Percentiles rank a stretch among this genome's conserved stretches.
These are phyloP conservation scores for Halichoerus grypus DNA, from an alignment of 2,113 vertebrate genomes.

Conservation along the genomic window DNA sequence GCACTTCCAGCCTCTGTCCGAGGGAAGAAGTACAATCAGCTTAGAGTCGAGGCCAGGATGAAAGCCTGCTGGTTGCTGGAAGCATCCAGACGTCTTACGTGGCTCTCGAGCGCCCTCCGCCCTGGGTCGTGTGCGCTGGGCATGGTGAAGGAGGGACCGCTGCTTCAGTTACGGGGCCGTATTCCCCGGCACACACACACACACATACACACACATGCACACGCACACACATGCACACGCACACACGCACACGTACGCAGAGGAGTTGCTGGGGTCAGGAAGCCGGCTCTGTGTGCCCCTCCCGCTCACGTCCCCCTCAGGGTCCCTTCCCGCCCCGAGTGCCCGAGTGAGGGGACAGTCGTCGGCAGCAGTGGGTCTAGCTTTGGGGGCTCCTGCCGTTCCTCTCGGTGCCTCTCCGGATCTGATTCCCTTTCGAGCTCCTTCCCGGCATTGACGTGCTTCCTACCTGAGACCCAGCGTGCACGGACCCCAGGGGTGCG, in stretches of 20 bases:
- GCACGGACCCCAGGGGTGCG: background rate
- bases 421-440: background rate
- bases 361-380: background rate
- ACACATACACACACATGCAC: no score
- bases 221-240: no score
- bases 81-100: fast-evolving
- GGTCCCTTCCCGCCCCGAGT: background rate
- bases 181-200: no score
- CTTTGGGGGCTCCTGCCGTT: fast-evolving
- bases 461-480: fast-evolving
- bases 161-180: no score
- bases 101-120: no score
- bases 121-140: no score
- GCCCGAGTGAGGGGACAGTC: background rate
- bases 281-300: background rate
- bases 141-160: no score
- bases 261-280: no score
- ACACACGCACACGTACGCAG: no score
- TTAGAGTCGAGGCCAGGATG: background rate
- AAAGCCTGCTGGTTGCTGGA: background rate
- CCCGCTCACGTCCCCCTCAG: background rate
- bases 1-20: background rate
- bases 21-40: background rate
- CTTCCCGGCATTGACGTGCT: background rate
- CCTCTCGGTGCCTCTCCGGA: background rate